Base-by-base conservation (phyloP, 2,888 invertebrate species). In the Pyrrhia umbra region DNA sequence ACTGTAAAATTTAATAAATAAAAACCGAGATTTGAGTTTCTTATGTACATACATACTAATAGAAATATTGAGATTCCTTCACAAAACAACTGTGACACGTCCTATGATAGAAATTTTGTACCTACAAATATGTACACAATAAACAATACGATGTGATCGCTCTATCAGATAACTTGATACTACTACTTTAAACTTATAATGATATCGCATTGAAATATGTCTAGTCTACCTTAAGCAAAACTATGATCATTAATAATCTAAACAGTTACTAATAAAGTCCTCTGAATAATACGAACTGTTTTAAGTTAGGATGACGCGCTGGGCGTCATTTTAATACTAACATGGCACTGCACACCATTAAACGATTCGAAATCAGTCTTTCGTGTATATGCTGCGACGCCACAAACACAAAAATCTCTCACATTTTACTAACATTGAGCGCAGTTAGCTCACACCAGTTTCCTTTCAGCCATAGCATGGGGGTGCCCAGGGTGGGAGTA, bases 401-500 rank as follows among this genome's bases (percentile, higher is more conserved):
- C 82, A 80, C 77, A 80, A 81, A 85, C 80, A 83, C 73, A 75
- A 49, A 68, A 57, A 58, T 61, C 61, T 65, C 54, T 67, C 68
- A 70, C 71, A 62, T 54, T 72, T 77, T 67, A 61, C 62, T 57
- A 67, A 74, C 65, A 77, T 73, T 64, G 57, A 61, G 46, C 58
- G 42, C 49, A 67, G 46, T 59, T 47, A 62, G 52, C 82, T 92
- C 84, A 94, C 65, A 94, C 94, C 85, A 95, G 80, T 80, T 94
- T 93, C 45, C 92, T 86, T 82, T 95, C 96, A 78, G 95, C 94
- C 63, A 96, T 92, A 63, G 95, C 96, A 66, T 94, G 94, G 2
- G 90, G 88, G 86, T 94, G 95, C 2, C 92, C 95, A 40, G 96
- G 96, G 74, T 96, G 96, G 1, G 92, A 82, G 80, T 96, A 96